Base-by-base conservation (phyloP, 2,113 vertebrate genomes). In the Cephalopterus ornatus region DNA sequence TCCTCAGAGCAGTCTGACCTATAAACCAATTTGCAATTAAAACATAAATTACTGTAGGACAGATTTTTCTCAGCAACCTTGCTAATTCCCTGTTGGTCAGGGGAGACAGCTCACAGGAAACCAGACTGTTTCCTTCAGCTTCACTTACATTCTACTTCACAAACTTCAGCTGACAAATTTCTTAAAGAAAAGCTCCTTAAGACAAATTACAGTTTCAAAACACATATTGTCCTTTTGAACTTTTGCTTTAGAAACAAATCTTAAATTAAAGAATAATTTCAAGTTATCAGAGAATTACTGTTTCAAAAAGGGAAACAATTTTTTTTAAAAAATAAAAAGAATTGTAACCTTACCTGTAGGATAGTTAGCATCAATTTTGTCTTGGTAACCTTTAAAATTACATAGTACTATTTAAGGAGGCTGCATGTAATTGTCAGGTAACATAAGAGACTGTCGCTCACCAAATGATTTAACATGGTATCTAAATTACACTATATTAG, bases 341-440 rank as follows among this genome's bases (percentile, higher is more conserved):
- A 93, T 30, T 39, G 59, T 35, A 93, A 84, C 66, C 72, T 87
- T 88, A 92, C 62, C 66, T 91, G 30, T 46, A 92, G 56, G 61
- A 92, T 27, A 80, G 42, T 63, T 59, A 86, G 62, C 50, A 15
- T 77, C 66, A 83, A 72, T 93, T 93, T 94, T 83, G n/a, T 68
- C 75, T 88, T 16, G 7, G 74, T n/a, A 92, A 88, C 67, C 58
- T 39, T 88, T 59, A 85, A 65, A 97, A 93, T 72, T 72, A 92
- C 23, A 72, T 30, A 49, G 49, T 35, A 59, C 63, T 88, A 92
- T 85, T 94, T 81, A 93, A 81, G 50, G 61, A 96, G 41, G 73
- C 44, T 59, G 71, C 59, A 77, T 46, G 73, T 75, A 88, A 96
- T 59, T 94, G 75, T 77, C 77, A 86, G 28, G 35, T 59, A 89